These are phyloP conservation scores for Orcinus orca DNA, from an alignment of 2,113 vertebrate species.

Conservation along the genomic window DNA sequence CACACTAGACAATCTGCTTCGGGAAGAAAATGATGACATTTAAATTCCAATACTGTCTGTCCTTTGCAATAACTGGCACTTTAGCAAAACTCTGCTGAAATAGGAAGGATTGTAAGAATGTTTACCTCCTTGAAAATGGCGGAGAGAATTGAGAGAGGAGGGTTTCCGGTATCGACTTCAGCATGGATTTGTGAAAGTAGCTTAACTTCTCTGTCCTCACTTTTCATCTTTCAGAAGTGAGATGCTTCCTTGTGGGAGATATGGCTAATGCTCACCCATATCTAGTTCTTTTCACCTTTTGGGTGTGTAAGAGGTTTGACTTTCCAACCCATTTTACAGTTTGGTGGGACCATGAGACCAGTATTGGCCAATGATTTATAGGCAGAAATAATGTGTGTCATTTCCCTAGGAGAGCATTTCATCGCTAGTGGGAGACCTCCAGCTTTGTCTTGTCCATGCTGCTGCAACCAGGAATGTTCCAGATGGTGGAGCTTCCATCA, in stretches of 20 bases:
- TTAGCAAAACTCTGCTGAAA: constrained; percentile 3
- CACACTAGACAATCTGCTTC: constrained; percentile 24
- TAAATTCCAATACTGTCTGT: constrained; percentile 40
- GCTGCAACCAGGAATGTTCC: background rate
- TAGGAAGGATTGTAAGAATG: background rate
- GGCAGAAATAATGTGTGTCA: background rate
- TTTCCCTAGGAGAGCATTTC: background rate
- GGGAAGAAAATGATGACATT: constrained; percentile 49
- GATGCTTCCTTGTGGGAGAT: background rate
- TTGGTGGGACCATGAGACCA: too few species aligned
- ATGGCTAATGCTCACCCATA: background rate
- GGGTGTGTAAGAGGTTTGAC: background rate
- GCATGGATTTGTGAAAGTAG: background rate
- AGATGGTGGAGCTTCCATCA: background rate
- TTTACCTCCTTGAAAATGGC: background rate
- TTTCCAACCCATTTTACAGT: background rate
- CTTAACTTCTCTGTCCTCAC: background rate
- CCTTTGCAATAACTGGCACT: constrained; percentile 4
- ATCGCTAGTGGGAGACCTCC: background rate
- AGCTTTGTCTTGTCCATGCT: background rate
- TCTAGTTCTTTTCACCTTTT: background rate
- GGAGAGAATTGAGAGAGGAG: background rate
- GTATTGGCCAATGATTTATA: background rate
- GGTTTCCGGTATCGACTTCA: background rate
- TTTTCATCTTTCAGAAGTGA: background rate